Conservation (phyloP, 2,797 vertebrate species). For the Galago senegalensis region DNA sequence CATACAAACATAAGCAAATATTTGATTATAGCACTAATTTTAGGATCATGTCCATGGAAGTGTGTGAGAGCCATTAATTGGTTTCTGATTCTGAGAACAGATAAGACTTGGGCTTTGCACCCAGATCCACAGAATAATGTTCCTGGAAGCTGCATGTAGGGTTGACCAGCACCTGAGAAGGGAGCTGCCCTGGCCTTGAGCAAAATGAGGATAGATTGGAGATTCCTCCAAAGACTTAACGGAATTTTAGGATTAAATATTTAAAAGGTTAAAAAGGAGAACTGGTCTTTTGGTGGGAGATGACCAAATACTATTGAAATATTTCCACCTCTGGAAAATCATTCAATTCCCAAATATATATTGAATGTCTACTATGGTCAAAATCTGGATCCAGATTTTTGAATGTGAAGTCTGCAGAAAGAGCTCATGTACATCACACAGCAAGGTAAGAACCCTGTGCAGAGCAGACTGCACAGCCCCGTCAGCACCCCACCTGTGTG, state of each 20-base stretch:
- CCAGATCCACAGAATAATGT: neutral
- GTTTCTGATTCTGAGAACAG: neutral
- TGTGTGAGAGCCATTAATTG: neutral
- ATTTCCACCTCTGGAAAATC: conserved; percentile 38
- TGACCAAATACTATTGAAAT: conserved; percentile 30
- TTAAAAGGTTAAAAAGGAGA: conserved; percentile 21
- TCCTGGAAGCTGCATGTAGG: neutral
- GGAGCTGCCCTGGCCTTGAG: neutral
- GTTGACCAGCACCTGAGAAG: neutral
- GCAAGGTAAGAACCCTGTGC: neutral
- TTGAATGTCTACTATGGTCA: neutral
- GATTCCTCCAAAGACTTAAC: conserved; percentile 3
- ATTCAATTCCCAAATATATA: conserved; percentile 59
- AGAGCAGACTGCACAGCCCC: neutral
- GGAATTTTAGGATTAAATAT: conserved; percentile 11
- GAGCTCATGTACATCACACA: neutral
- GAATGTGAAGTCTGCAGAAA: conserved; percentile 5
- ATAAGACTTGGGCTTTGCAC: neutral
- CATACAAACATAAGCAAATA: neutral
- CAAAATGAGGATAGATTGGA: neutral
- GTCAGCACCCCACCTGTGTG: neutral
- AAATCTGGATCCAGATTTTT: conserved; percentile 37
- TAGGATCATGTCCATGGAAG: neutral
- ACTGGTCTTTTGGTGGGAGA: conserved; percentile 40
- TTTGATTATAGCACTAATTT: conserved; percentile 7